These are phyloP conservation scores for Apis dorsata DNA, from an alignment of 1,140 invertebrate genomes.

Conservation along the genomic window DNA sequence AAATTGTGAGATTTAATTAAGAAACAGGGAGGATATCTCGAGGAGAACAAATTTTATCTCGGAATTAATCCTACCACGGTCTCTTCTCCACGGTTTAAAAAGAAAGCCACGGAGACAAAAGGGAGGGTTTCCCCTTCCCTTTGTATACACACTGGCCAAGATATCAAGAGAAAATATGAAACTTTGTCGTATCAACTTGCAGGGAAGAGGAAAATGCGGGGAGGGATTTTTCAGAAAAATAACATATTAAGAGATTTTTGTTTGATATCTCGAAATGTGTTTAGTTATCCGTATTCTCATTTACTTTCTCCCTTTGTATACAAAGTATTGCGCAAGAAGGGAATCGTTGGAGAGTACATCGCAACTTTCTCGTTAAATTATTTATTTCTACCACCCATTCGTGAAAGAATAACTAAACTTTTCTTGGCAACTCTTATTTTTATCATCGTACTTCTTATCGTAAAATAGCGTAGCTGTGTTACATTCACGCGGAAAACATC, in stretches of 20 bases:
- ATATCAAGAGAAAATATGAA: conserved; percentile 1
- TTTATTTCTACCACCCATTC: background rate
- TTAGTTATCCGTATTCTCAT: background rate
- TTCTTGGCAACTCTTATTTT: background rate
- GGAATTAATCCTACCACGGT: background rate
- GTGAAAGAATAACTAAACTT: background rate
- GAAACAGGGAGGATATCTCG: background rate
- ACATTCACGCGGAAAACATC: too few relatives aligned
- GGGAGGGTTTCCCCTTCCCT: background rate
- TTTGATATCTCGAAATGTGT: background rate
- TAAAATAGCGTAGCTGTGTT: too few relatives aligned
- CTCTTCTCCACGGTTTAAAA: background rate
- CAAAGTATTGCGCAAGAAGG: background rate
- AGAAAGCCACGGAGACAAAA: conserved; percentile 2
- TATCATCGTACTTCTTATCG: too few relatives aligned
- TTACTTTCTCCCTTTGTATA: background rate
- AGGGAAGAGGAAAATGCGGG: background rate
- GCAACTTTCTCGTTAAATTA: background rate
- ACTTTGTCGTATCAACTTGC: conserved; percentile 3
- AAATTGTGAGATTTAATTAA: conserved; percentile 2
- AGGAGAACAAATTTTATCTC: conserved; percentile 5
- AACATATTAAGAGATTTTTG: background rate
- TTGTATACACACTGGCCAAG: background rate
- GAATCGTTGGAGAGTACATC: background rate
- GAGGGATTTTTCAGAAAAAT: background rate